phyloP scores from a whole-genome alignment of 2,113 vertebrate species.

The Tangachromis dhanisi region DNA sequence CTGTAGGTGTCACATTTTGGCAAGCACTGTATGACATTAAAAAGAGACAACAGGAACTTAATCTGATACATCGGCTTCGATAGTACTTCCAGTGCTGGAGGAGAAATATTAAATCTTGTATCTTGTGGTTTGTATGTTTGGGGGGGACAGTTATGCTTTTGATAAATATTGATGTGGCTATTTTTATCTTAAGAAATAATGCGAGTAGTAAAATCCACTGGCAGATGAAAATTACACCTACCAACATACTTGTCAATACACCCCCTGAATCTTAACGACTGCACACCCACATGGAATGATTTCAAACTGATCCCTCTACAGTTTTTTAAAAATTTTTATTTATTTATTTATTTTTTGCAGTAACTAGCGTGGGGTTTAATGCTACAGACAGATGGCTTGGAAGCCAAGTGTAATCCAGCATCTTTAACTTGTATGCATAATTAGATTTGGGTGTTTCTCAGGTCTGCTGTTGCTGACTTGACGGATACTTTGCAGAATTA shows the following conservation, averaged over 20 bases:
- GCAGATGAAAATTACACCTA: neutral
- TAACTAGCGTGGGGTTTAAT: neutral
- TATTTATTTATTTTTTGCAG: neutral
- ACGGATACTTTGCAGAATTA: neutral
- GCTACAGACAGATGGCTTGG: neutral
- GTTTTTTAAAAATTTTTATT: neutral
- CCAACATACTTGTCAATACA: neutral
- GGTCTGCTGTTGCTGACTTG: neutral
- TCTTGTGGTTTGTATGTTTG: neutral
- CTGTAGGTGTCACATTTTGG: neutral
- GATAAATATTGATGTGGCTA: neutral
- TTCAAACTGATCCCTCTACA: neutral
- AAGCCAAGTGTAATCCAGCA: neutral
- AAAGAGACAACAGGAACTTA: neutral
- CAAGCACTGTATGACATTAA: neutral
- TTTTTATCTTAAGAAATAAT: neutral
- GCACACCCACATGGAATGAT: neutral
- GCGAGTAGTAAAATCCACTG: neutral
- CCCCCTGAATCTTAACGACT: neutral
- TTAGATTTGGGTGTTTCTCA: conserved; percentile 8
- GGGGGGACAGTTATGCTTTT: neutral
- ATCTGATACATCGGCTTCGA: neutral
- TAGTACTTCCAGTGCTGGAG: neutral
- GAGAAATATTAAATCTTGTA: neutral
- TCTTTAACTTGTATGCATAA: conserved; percentile 2